These are phyloP conservation scores for Arctia plantaginis DNA, from an alignment of 2,888 invertebrate genomes.

Conservation along the genomic window DNA sequence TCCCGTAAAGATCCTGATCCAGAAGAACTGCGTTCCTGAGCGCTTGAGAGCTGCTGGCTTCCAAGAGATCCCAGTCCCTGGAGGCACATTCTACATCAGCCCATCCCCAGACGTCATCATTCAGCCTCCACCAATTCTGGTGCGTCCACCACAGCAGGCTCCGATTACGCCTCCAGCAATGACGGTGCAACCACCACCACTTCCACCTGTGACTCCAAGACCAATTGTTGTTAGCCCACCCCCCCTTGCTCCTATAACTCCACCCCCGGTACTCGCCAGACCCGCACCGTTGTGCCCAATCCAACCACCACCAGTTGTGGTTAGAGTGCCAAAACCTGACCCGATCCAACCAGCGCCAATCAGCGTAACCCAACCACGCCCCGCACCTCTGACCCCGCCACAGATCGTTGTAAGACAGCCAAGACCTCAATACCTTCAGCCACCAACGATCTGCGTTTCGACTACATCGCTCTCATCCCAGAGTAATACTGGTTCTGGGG, in stretches of 20 bases:
- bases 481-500: background rate
- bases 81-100: slow-evolving; percentile 69
- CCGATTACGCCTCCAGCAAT: slow-evolving; percentile 64
- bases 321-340: slow-evolving; percentile 59
- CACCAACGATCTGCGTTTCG: slow-evolving; percentile 59
- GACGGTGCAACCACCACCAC: slow-evolving; percentile 58
- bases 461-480: slow-evolving; percentile 33
- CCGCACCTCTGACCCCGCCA: slow-evolving; percentile 58
- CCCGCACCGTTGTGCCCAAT: slow-evolving; percentile 59
- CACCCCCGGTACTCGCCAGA: slow-evolving; percentile 67
- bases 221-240: slow-evolving; percentile 63
- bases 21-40: slow-evolving; percentile 51
- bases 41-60: slow-evolving; percentile 63
- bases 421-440: slow-evolving; percentile 56
- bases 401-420: slow-evolving; percentile 65
- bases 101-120: slow-evolving; percentile 70
- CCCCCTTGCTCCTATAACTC: slow-evolving; percentile 56
- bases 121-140: slow-evolving; percentile 73
- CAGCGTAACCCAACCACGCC: slow-evolving; percentile 61
- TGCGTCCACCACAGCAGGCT: slow-evolving; percentile 58
- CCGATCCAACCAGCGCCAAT: slow-evolving; percentile 65
- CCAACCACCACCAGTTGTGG: slow-evolving; percentile 63
- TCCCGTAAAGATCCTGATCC: slow-evolving; percentile 56
- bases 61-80: slow-evolving; percentile 65
- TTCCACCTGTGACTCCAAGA: slow-evolving; percentile 59